Evolutionary conservation across 2,888 invertebrate genomes (phyloP), one percentile per base, ranked within the genome.

Genomic region (Rhogogaster chlorosoma): DNA sequence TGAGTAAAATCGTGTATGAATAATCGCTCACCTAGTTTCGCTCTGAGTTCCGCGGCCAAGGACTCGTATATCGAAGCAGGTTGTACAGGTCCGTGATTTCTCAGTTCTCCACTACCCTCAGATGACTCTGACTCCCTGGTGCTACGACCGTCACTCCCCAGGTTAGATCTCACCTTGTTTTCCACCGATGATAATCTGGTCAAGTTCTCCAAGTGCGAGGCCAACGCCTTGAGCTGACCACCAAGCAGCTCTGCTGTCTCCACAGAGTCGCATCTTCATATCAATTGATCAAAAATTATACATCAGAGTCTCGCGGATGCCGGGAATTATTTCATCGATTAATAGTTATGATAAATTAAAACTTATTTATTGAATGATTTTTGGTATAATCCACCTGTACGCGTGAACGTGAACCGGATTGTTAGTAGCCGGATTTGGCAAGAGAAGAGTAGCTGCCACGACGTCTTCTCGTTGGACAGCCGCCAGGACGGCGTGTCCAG

Each of bases 371-470:
- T 78, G 5, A 78, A 5, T 78, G 12, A 42, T 42, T 57, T 15
- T 29, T 22, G 29, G 26, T 10, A 12, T 38, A 26, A 42, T 26
- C 12, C 38, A 92, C 93, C 93, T 92, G 92, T 96, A 99, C 84
- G 98, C 99, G 93, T 99, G 99, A 2, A 99, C 98, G 92, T 99
- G 99, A 38, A 99, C 96, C 0, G 99, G 99, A 92, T 98, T 98
- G 89, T 98, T 97, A 10, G 99, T 99, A 84, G 98, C 96, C 0
- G 99, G 99, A 94, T 99, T 99, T 93, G 98, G 98, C 0, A 99
- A 96, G 75, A 99, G 95, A 87, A 99, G 95, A 85, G 99, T 98
- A 89, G 98, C 98, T 1, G 98, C 98, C 71, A 99, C 99, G 67
- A 99, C 96, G 92, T 99, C 99, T 84, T 97, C 98, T 86, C 97